Base-by-base conservation (phyloP, 2,113 vertebrate species). In the Platichthys flesus region DNA sequence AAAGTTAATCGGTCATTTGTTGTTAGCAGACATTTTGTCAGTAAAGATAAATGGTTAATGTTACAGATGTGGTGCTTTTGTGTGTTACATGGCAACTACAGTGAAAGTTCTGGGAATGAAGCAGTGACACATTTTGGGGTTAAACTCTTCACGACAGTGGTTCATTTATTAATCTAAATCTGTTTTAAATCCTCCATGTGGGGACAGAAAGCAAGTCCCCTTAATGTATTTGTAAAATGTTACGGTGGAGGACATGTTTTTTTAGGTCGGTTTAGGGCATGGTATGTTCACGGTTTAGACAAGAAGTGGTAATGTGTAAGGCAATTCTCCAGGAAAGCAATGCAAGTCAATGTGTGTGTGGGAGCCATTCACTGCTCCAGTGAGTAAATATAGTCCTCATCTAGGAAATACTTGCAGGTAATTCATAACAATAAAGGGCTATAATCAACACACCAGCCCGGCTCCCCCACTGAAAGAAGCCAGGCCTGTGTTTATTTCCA, bases 361-460 rank as follows among this genome's bases (percentile, higher is more conserved):
- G 67, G 72, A 79, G 69, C 47, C 20, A 74, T 68, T 59, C 65
- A 56, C 45, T 18, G 4, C 72, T 69, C 52, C 64, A 4, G 26
- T 9, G 61, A 52, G 52, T 85, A 88, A 90, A 92, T 86, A 86
- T 67, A 79, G 84, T 69, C 71, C 83, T 89, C 79, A 81, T 89
- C 81, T 83, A 93, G 91, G 92, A 94, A 93, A 90, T 86, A 87
- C 66, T 93, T 90, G 85, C 71, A 79, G 76, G 82, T 82, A 78
- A 90, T 90, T 87, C 90, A 90, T 88, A 91, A 91, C 90, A 93
- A 93, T 90, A 89, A 85, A 84, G 84, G 81, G 85, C 60, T 85
- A 78, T 88, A 90, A 93, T 89, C 71, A 87, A 86, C 88, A 85
- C 81, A 78, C 76, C n/a, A 8, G 51, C 76, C 21, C 18, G 47